Conservation (phyloP, 2,888 invertebrate genomes). For the Hirtodrosophila confusa region DNA sequence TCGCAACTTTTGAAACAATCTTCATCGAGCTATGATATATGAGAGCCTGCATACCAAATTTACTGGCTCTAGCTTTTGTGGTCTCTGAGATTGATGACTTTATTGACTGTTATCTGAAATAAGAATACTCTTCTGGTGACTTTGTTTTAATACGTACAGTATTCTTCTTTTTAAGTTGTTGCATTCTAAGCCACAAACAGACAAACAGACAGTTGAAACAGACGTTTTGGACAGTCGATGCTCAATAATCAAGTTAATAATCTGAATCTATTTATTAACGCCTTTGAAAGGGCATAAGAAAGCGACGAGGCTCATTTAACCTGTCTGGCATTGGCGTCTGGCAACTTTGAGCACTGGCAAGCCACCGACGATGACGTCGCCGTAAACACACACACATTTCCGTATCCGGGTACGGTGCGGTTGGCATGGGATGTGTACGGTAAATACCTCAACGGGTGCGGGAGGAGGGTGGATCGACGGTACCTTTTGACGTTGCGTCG, state of each 20-base stretch:
- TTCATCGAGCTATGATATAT: no score
- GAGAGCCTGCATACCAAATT: no score
- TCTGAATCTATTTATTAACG: slow-evolving; percentile 31
- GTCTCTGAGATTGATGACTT: no score
- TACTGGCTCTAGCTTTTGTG: no score
- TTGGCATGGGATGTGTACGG: slow-evolving; percentile 22
- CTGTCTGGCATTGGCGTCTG: slow-evolving; percentile 66
- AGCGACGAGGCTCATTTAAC: slow-evolving; percentile 22
- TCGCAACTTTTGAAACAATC: no score
- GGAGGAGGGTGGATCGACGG: slow-evolving; percentile 43
- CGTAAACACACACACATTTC: slow-evolving; percentile 31
- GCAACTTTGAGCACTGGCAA: slow-evolving; percentile 46
- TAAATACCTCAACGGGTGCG: slow-evolving; percentile 56
- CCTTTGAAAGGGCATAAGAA: slow-evolving; percentile 4
- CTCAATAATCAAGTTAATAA: slow-evolving; percentile 47
- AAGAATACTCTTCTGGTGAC: no score
- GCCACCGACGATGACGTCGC: slow-evolving; percentile 35
- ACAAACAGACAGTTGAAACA: no score
- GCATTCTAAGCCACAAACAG: no score
- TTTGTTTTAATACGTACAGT: no score
- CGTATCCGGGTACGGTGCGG: slow-evolving; percentile 38
- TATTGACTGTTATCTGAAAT: no score
- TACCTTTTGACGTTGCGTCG: slow-evolving; percentile 49
- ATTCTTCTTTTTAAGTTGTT: no score
- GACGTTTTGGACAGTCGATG: slow-evolving; percentile 4